Conservation (phyloP, 53 echinoderm and acorn worm genomes). For the Temnopleurus reevesii region DNA sequence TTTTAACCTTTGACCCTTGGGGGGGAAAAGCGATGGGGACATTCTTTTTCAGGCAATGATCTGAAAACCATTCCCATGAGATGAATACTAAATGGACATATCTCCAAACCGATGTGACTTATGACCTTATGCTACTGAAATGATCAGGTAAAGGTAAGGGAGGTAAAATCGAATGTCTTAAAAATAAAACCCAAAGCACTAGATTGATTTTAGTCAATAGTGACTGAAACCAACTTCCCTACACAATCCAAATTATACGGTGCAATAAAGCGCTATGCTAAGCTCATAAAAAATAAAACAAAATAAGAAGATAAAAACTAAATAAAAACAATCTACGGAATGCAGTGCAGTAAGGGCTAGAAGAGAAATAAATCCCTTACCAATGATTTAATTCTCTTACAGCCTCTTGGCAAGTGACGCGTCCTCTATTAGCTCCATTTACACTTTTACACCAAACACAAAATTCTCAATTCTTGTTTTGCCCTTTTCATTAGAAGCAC, state of each 20-base stretch:
- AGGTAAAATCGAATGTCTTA: background rate
- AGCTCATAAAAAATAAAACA: background rate
- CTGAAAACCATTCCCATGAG: background rate
- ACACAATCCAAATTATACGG: background rate
- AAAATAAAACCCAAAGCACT: background rate
- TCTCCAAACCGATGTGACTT: background rate
- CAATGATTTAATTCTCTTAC: background rate
- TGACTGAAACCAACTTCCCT: background rate
- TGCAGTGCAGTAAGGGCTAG: conserved; percentile 4
- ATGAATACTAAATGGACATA: background rate
- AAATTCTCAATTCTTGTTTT: background rate
- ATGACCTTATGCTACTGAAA: background rate
- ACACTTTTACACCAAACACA: background rate
- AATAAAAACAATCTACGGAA: background rate
- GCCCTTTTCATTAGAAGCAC: too few species aligned
- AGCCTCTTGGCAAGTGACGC: background rate
- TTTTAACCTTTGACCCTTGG: background rate
- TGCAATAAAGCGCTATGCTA: background rate
- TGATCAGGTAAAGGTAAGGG: background rate
- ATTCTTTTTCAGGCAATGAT: background rate
- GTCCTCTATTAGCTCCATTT: background rate
- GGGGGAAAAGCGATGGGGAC: too few species aligned
- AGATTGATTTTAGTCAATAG: background rate
- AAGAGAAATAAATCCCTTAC: background rate
- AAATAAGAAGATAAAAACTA: background rate